Evolutionary conservation across 37 sponge, comb jelly and placozoan genomes (phyloP).

Genomic region (Oopsacas minuta): DNA sequence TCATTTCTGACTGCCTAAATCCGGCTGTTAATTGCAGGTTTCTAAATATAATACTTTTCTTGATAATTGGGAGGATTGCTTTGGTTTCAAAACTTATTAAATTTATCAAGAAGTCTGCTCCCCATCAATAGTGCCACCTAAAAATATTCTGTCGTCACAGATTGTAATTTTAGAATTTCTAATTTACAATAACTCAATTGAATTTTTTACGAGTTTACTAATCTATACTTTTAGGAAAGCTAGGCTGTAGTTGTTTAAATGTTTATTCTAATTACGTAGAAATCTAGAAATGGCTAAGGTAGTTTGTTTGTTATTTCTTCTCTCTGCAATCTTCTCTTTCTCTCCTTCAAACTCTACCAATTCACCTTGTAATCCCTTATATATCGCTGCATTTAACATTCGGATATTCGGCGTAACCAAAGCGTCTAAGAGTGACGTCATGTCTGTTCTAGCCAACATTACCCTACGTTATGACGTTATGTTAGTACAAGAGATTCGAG

Average conservation of each 20-base stretch:
- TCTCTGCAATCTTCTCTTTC: neutral
- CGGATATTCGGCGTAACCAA: slow-evolving; percentile 67
- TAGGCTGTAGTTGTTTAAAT: no score
- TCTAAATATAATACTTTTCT: no score
- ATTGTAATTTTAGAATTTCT: no score
- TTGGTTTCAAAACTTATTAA: no score
- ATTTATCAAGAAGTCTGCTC: no score
- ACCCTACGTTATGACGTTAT: slow-evolving; percentile 63
- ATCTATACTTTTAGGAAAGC: no score
- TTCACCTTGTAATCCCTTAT: neutral
- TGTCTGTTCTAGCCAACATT: slow-evolving; percentile 46
- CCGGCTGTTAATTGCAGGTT: no score
- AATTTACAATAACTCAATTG: no score
- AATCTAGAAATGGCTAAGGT: neutral
- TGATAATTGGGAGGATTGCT: no score
- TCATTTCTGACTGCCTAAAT: no score
- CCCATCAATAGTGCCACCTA: no score
- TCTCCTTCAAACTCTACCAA: neutral
- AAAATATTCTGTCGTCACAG: neutral
- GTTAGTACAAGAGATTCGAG: slow-evolving; percentile 75
- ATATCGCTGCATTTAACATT: slow-evolving; percentile 68
- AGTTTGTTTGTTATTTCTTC: neutral
- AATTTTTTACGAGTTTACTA: no score
- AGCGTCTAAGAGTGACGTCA: slow-evolving; percentile 32
- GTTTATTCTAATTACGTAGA: neutral